These are phyloP conservation scores for Lepilemur ruficaudatus DNA, from an alignment of 2,797 vertebrate species.

Conservation along the genomic window DNA sequence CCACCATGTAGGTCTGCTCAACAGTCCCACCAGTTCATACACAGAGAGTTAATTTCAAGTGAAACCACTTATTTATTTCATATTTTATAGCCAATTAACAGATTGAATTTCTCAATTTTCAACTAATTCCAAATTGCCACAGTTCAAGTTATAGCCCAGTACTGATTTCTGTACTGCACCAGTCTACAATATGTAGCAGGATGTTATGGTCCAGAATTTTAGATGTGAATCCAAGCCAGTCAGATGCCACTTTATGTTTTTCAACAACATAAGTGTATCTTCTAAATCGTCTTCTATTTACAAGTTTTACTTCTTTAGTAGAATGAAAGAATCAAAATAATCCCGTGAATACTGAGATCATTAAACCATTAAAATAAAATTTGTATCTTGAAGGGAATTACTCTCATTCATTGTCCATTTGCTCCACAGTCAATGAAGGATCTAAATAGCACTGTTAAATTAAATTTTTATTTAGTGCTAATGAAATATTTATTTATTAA, in stretches of 20 bases:
- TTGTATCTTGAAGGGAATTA: slow-evolving; percentile 69
- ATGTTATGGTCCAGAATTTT: not conserved
- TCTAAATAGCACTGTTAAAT: slow-evolving; percentile 81
- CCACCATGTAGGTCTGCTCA: not conserved
- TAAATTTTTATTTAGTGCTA: slow-evolving; percentile 84
- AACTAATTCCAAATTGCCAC: not conserved
- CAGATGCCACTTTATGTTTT: not conserved
- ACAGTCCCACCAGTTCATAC: not conserved
- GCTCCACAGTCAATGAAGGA: slow-evolving; percentile 68
- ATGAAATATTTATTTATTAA: slow-evolving; percentile 89
- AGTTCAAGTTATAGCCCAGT: not conserved
- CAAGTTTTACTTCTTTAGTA: slow-evolving; percentile 61
- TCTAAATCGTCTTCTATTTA: slow-evolving; percentile 40
- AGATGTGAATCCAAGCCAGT: not conserved
- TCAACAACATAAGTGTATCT: not conserved
- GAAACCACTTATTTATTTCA: not conserved
- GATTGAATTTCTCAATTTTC: not conserved
- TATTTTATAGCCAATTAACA: not conserved
- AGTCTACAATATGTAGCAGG: not conserved
- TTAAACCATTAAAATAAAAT: slow-evolving; percentile 71
- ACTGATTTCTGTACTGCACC: not conserved
- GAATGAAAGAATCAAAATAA: slow-evolving; percentile 41
- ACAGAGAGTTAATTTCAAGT: not conserved
- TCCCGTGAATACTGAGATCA: slow-evolving; percentile 28
- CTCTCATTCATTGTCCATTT: slow-evolving; percentile 74